These are phyloP conservation scores for Carettochelys insculpta DNA, from an alignment of 2,113 vertebrate genomes.

Conservation along the genomic window DNA sequence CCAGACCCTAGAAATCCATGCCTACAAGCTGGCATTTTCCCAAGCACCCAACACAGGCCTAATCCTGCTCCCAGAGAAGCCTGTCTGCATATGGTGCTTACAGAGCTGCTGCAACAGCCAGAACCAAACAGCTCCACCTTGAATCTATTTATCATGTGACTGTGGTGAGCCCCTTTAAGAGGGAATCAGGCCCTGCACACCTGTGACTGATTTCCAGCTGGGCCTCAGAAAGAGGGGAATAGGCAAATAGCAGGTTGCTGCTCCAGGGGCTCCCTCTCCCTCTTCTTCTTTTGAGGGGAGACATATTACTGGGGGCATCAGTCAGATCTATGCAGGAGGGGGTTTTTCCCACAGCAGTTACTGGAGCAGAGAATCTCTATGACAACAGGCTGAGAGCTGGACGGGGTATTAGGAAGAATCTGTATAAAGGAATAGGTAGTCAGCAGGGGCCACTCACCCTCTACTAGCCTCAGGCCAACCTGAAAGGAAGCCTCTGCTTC, in stretches of 20 bases:
- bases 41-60: not conserved
- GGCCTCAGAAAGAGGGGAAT: not conserved
- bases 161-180: not conserved
- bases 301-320: not conserved
- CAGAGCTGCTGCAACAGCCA: not conserved
- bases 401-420: not conserved
- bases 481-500: not conserved
- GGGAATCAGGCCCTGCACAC: no score
- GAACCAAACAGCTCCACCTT: not conserved
- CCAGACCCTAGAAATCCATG: not conserved
- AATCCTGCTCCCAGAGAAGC: not conserved
- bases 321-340: not conserved
- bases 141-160: not conserved
- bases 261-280: not conserved
- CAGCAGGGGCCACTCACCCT: no score
- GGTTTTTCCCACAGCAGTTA: no score
- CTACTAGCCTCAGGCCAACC: not conserved
- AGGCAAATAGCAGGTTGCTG: not conserved
- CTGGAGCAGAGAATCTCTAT: not conserved
- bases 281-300: not conserved
- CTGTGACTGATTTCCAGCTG: not conserved
- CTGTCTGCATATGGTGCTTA: not conserved
- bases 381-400: not conserved
- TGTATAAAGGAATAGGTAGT: not conserved
- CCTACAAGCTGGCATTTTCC: not conserved